Percentiles rank a stretch among this genome's conserved stretches.
These are phyloP conservation scores for Podotricha telesiphe DNA, from an alignment of 2,888 invertebrate genomes.

Conservation along the genomic window DNA sequence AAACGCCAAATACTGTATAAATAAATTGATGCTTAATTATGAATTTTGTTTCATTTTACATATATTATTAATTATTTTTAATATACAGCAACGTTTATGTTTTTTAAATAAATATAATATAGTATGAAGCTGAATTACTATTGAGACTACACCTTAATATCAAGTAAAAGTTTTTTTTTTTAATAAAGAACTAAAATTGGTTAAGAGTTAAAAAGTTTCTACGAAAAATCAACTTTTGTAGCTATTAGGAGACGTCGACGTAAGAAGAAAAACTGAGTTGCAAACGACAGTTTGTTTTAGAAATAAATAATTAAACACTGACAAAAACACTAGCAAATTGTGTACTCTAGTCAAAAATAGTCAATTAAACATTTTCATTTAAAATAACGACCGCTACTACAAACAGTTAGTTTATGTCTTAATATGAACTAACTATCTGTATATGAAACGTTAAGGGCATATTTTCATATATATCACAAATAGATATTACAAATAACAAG, in stretches of 20 bases:
- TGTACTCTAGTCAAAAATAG: not conserved
- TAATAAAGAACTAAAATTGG: not conserved
- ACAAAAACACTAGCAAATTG: not conserved
- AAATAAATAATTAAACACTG: not conserved
- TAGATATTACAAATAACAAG: too few relatives aligned
- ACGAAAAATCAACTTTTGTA: not conserved
- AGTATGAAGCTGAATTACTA: not conserved
- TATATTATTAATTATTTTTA: not conserved
- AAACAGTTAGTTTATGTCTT: too few relatives aligned
- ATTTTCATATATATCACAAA: too few relatives aligned
- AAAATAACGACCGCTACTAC: too few relatives aligned
- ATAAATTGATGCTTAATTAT: slow-evolving; percentile 66
- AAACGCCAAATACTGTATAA: slow-evolving; percentile 73
- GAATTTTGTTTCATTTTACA: slow-evolving; percentile 43
- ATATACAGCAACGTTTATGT: not conserved
- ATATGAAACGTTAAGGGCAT: too few relatives aligned
- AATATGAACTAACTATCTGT: too few relatives aligned
- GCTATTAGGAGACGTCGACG: slow-evolving; percentile 3
- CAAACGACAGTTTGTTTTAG: not conserved
- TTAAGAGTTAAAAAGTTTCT: slow-evolving; percentile 4
- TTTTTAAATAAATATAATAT: too few relatives aligned
- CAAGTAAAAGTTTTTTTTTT: not conserved
- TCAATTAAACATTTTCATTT: too few relatives aligned
- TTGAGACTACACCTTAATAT: not conserved
- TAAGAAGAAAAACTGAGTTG: not conserved